Base-by-base conservation (phyloP, 2,797 vertebrate species). In the Pseudopleuronectes americanus region DNA sequence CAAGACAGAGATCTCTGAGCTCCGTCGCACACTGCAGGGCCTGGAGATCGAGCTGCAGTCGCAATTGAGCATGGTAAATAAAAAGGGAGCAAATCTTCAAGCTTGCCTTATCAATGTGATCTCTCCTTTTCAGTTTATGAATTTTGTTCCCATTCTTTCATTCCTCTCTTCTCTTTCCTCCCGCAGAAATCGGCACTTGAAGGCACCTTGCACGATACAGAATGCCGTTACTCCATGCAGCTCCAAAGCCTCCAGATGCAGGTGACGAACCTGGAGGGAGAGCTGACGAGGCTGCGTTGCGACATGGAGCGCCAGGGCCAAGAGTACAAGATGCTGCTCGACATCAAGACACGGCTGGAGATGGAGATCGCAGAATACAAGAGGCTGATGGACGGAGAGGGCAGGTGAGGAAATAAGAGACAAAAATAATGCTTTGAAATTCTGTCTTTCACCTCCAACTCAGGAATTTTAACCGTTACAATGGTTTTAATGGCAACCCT, bases 331-430 rank as follows among this genome's bases (percentile, higher is more conserved):
- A 85, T 93, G 75, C 87, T 98, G 65, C 92, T 98, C 58, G 96
- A 98, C 0, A 91, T 97, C 59, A 98, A 98, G 82, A 94, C 95
- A 0, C 87, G 95, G 0, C 92, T 98, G 90, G 97, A 98, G 87
- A 92, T 95, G 93, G 97, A 98, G 92, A 98, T 98, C 4, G 88
- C 95, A 48, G 95, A 96, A 0, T 98, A 98, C 93, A 96, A 93
- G 76, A 94, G 94, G 72, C 93, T 98, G 85, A 57, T 98, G 92
- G 97, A 97, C 28, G 97, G 96, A 0, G 95, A 94, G 26, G 77
- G 74, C 57, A 56, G 83, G 91, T 93, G 8, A 21, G 31, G 31
- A 13, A 68, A 9, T 4, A 31, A n/a, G 8, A 17, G 6, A 13
- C 12, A 2, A 38, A 17, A 17, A 45, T 16, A 19, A 1, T 8